These are phyloP conservation scores for Nephrocerus scutellatus DNA, from an alignment of 2,888 invertebrate genomes.

Conservation along the genomic window DNA sequence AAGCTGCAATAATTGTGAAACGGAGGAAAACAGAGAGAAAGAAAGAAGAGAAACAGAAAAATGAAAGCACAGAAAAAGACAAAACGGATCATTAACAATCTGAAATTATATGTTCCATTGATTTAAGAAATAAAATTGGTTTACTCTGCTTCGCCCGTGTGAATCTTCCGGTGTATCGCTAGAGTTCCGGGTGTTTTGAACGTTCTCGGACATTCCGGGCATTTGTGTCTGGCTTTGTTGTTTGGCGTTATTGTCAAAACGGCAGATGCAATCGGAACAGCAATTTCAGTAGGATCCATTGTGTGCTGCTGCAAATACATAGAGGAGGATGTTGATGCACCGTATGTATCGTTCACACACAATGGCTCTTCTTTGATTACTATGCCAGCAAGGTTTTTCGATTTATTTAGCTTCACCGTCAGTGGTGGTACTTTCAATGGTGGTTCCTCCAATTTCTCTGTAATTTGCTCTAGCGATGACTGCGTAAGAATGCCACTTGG, in stretches of 20 bases:
- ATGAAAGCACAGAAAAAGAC: too few relatives aligned
- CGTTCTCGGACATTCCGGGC: conserved; percentile 45
- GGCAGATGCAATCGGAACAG: conserved; percentile 19
- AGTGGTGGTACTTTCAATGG: conserved; percentile 41
- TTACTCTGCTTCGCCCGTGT: conserved; percentile 47
- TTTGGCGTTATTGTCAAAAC: conserved; percentile 21
- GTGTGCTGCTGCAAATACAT: too few relatives aligned
- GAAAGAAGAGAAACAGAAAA: conserved; percentile 13
- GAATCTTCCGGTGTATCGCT: conserved; percentile 45
- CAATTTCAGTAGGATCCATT: conserved; percentile 1
- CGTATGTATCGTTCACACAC: conserved; percentile 30
- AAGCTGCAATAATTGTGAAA: conserved; percentile 28
- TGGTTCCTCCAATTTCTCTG: conserved; percentile 25
- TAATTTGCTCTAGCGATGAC: neutral
- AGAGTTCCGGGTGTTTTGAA: conserved; percentile 45
- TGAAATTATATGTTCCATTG: conserved; percentile 7
- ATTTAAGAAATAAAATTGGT: conserved; percentile 28
- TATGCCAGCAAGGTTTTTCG: conserved; percentile 34
- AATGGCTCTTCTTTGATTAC: conserved; percentile 42
- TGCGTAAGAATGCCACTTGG: neutral
- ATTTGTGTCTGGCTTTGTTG: conserved; percentile 42
- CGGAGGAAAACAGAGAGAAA: conserved; percentile 22
- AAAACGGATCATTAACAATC: too few relatives aligned
- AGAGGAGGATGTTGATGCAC: conserved; percentile 11
- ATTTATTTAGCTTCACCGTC: conserved; percentile 41